Conservation (phyloP, 2,888 invertebrate genomes). For the Palloptera scutellata region DNA sequence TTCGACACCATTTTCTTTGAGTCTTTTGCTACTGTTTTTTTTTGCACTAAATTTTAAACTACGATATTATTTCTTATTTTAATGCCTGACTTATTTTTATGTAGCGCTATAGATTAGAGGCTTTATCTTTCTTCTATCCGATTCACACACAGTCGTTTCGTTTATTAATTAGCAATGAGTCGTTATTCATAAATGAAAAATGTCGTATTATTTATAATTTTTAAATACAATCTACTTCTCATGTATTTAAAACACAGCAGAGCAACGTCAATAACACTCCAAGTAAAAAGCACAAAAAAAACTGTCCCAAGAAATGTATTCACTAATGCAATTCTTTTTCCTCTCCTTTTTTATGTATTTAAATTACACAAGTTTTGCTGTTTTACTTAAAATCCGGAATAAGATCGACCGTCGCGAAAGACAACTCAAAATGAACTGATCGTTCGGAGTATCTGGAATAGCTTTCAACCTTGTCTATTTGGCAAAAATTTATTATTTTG, state of each 20-base stretch:
- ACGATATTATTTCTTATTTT: slow-evolving; percentile 19
- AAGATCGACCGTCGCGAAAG: slow-evolving; percentile 57
- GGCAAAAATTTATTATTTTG: slow-evolving; percentile 24
- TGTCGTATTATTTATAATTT: slow-evolving; percentile 12
- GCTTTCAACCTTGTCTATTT: slow-evolving; percentile 35
- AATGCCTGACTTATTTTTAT: slow-evolving; percentile 12
- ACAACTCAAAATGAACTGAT: slow-evolving; percentile 62
- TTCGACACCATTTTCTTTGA: slow-evolving; percentile 58
- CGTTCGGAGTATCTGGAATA: slow-evolving; percentile 44
- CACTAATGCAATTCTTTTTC: too few species aligned
- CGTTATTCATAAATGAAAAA: slow-evolving; percentile 18
- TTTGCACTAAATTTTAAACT: slow-evolving; percentile 16
- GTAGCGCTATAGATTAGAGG: too few species aligned
- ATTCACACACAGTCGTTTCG: slow-evolving; percentile 19
- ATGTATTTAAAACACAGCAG: too few species aligned
- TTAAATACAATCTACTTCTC: too few species aligned
- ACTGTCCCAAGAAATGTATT: too few species aligned
- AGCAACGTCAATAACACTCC: too few species aligned
- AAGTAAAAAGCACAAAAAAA: too few species aligned
- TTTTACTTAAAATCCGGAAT: slow-evolving; percentile 20
- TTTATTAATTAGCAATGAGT: slow-evolving; percentile 21
- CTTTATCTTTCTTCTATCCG: slow-evolving; percentile 10
- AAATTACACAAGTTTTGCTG: slow-evolving; percentile 21
- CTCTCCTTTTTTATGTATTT: too few species aligned
- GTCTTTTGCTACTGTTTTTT: slow-evolving; percentile 35